Percentiles rank a stretch among this genome's conserved stretches.
phyloP scores from a whole-genome alignment of 2,888 invertebrate species.

The Griposia aprilina region DNA sequence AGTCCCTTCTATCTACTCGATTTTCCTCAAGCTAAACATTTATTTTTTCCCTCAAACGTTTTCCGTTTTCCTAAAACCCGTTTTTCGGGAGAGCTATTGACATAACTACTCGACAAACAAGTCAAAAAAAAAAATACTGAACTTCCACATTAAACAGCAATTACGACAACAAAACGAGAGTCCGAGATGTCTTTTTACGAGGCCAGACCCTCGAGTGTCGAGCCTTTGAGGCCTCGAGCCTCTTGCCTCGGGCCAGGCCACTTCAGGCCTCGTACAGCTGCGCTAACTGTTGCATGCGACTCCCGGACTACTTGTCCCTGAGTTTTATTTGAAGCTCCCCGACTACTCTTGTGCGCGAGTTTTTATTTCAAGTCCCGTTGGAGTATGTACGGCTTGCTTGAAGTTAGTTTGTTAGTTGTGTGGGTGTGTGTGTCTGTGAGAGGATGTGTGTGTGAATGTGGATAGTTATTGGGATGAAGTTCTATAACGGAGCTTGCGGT shows the following conservation, averaged over 20 bases:
- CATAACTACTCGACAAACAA: constrained; percentile 41
- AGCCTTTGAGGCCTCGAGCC: constrained; percentile 70
- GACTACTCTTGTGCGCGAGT: constrained; percentile 60
- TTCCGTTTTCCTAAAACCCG: constrained; percentile 22
- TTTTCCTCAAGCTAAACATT: constrained; percentile 15
- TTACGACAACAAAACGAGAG: constrained; percentile 68
- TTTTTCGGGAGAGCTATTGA: constrained; percentile 46
- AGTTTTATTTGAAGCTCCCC: constrained; percentile 67
- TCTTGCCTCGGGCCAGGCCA: constrained; percentile 68
- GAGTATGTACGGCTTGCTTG: constrained; percentile 54
- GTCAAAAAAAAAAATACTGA: constrained; percentile 57
- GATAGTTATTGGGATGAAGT: constrained; percentile 1
- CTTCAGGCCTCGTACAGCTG: constrained; percentile 64
- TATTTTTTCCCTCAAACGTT: constrained; percentile 31
- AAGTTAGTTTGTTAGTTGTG: constrained; percentile 37
- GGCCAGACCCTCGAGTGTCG: constrained; percentile 61
- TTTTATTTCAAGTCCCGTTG: constrained; percentile 61
- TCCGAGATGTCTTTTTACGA: constrained; percentile 71
- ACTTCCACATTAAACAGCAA: constrained; percentile 68
- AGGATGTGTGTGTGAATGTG: background rate
- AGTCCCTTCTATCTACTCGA: background rate
- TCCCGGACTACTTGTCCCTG: constrained; percentile 58
- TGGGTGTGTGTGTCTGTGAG: background rate
- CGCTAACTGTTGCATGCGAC: constrained; percentile 72
- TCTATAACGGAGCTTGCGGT: no score